A percentile compares a stretch with the other conserved stretches of the same genome.
Evolutionary conservation across 2,113 vertebrate genomes (phyloP).

Genomic region (Petrocephalus microphthalmus): DNA sequence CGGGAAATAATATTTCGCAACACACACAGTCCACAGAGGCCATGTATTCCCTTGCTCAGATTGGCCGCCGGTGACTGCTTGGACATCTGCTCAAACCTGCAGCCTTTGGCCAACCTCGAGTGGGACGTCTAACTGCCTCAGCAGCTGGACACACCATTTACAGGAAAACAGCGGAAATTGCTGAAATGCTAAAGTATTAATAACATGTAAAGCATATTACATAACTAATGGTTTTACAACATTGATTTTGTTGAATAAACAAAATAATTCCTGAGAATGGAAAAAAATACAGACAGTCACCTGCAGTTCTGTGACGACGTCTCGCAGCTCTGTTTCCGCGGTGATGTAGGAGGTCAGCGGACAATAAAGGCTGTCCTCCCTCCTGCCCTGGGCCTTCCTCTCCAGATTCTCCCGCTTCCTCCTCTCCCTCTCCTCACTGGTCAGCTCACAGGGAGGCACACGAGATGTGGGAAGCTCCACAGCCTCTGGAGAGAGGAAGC

Average conservation of each 20-base stretch:
- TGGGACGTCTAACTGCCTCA: not conserved
- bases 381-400: slow-evolving; percentile 55
- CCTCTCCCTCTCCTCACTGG: slow-evolving; percentile 61
- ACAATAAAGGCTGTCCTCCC: slow-evolving; percentile 64
- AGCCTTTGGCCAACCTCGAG: not conserved
- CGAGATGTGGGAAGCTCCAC: slow-evolving; percentile 54
- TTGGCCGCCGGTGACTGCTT: not conserved
- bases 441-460: slow-evolving; percentile 50
- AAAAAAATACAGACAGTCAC: slow-evolving; percentile 50
- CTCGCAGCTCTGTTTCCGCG: slow-evolving; percentile 78
- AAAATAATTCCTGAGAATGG: not conserved
- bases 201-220: not conserved
- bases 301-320: slow-evolving; percentile 81
- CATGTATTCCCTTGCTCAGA: not conserved
- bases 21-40: not conserved
- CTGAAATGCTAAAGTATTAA: not conserved
- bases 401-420: slow-evolving; percentile 73
- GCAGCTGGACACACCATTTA: not conserved
- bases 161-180: not conserved
- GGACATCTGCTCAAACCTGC: not conserved
- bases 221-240: not conserved
- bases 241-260: not conserved
- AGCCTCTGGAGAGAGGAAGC: slow-evolving; percentile 63
- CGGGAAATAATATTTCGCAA: not conserved
- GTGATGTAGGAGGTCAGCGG: slow-evolving; percentile 84